Base-by-base conservation (phyloP, 1,140 invertebrate genomes). In the Orchesella cincta region DNA sequence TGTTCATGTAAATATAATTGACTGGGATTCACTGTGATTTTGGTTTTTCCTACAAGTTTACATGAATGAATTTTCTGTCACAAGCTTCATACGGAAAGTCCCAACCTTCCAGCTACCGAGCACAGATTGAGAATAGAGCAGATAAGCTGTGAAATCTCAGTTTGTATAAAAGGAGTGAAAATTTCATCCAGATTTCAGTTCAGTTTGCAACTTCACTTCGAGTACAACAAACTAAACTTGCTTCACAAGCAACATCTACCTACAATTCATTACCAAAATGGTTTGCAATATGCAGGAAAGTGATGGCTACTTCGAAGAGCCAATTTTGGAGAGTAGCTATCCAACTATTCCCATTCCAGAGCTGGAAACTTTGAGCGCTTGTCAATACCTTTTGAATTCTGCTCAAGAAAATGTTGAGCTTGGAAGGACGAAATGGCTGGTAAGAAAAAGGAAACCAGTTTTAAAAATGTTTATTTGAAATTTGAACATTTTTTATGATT, bases 391-490 rank as follows among this genome's bases (percentile, higher is more conserved):
- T 16, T 34, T 82, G 8, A 72, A 78, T 2, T 31, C 62, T 39
- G 79, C 79, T 5, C 2, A 80, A 51, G 64, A 78, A 31, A 77
- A 82, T 29, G 57, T 73, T 0, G 28, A 75, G 20, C 35, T 70
- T 0, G 79, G 79, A 70, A 67, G 62, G 20, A 79, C 67, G 0
- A 80, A 79, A 33, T 82, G 81, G 81, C 39, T 82, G 73, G 81
- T 82, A 80, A 82, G 76, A 57, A 29, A 26, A 39, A 70, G 72
- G 20, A 28, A 54, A 78, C n/a, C n/a, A 39, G n/a, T n/a, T n/a
- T n/a, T n/a, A 70, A n/a, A n/a, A n/a, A n/a, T n/a, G n/a, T n/a
- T n/a, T 29, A 71, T 26, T 72, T 23, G 23, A 26, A 64, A n/a
- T n/a, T n/a, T n/a, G 3, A 36, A 46, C 28, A 67, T 39, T 39